Evolutionary conservation across 30 jellyfish, hydroid and myxozoan genomes (phyloP).

Genomic region (Haliclystus octoradiatus): DNA sequence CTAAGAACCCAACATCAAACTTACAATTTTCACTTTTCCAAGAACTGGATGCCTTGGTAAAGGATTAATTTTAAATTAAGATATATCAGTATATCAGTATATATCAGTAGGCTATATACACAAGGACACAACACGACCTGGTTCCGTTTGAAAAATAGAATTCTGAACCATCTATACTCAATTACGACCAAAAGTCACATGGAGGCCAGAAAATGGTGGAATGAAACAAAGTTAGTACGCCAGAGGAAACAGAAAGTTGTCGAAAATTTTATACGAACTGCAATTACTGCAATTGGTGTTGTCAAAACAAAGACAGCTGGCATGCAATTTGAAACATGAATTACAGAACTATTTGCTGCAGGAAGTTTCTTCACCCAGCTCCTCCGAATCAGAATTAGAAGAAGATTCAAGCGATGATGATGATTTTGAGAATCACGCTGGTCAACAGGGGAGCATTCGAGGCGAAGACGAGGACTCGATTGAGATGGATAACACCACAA

Average conservation of each 20-base stretch:
- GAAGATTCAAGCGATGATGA: no score
- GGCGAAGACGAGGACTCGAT: no score
- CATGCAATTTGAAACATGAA: neutral
- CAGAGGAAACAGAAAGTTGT: neutral
- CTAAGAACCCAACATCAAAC: neutral
- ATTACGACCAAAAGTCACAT: neutral
- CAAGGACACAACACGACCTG: neutral
- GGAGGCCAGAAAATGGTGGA: neutral
- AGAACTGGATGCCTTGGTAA: neutral
- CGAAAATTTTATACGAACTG: neutral
- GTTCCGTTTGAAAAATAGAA: neutral
- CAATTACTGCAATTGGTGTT: neutral
- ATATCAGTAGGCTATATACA: no score
- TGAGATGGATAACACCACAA: no score
- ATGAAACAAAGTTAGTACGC: neutral
- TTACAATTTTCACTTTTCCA: neutral
- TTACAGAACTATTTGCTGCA: neutral
- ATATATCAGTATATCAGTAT: neutral
- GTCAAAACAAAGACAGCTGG: neutral
- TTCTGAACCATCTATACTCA: neutral
- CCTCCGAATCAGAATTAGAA: no score
- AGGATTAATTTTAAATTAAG: neutral
- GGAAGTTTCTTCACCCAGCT: no score
- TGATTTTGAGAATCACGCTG: no score
- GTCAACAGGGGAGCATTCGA: no score